Conservation (phyloP, 2,113 vertebrate species). For the Ochotona princeps region DNA sequence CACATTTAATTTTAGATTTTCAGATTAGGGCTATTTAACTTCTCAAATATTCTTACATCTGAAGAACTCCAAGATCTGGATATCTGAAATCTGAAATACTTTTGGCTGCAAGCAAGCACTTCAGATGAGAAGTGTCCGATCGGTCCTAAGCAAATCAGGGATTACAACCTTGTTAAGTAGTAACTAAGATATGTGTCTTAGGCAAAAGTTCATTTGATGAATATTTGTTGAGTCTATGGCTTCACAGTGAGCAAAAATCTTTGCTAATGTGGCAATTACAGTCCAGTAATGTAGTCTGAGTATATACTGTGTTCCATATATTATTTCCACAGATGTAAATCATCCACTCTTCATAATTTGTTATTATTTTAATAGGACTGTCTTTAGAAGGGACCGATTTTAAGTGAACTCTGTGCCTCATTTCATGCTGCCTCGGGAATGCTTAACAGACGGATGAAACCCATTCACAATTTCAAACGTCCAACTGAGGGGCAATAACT, state of each 20-base stretch:
- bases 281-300: not conserved
- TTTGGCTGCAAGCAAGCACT: too few relatives aligned
- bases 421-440: not conserved
- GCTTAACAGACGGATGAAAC: constrained; percentile 54
- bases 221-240: constrained; percentile 30
- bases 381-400: constrained; percentile 43
- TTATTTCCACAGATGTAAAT: constrained; percentile 23
- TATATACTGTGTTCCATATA: not conserved
- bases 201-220: constrained; percentile 26
- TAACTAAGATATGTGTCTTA: constrained; percentile 22
- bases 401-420: constrained; percentile 25
- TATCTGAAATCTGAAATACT: too few relatives aligned
- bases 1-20: too few relatives aligned
- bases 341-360: not conserved
- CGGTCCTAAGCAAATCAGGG: constrained; percentile 30
- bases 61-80: too few relatives aligned
- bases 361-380: constrained; percentile 50
- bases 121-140: not conserved
- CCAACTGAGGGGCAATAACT: not conserved
- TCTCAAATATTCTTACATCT: too few relatives aligned
- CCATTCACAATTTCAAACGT: not conserved
- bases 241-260: constrained; percentile 14
- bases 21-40: too few relatives aligned
- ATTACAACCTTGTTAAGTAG: constrained; percentile 17
- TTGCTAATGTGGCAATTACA: not conserved